These are phyloP conservation scores for Tinamus guttatus DNA, from an alignment of 2,113 vertebrate species.

Conservation along the genomic window DNA sequence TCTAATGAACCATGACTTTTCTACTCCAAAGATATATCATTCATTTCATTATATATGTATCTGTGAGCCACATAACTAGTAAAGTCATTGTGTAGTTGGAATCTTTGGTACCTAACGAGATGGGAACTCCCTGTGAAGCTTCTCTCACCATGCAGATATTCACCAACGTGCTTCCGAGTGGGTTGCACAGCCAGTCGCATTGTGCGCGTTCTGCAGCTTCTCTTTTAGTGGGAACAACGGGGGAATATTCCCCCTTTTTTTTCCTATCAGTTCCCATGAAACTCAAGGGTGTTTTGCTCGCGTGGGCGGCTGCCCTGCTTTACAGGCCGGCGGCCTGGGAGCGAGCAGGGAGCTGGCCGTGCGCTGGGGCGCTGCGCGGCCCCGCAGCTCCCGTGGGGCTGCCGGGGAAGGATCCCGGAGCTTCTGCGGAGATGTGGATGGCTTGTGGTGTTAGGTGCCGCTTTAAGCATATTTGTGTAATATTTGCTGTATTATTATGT, in stretches of 20 bases:
- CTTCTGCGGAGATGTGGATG: no score
- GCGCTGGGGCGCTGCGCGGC: no score
- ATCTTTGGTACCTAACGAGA: background rate
- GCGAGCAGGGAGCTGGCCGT: fast-evolving
- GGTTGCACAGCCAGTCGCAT: background rate
- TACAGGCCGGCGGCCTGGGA: fast-evolving
- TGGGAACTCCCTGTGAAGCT: fast-evolving
- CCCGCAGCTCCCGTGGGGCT: no score
- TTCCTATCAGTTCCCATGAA: background rate
- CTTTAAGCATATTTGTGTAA: fast-evolving
- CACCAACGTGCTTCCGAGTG: background rate
- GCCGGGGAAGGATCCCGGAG: no score
- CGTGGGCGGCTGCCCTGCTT: fast-evolving
- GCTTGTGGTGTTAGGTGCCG: background rate
- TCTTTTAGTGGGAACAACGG: background rate
- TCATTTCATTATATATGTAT: background rate
- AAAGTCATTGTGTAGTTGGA: background rate
- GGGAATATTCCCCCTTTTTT: background rate
- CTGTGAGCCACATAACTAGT: background rate
- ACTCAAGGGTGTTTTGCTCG: background rate
- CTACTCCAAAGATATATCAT: background rate
- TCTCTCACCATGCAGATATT: background rate
- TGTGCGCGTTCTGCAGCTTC: background rate
- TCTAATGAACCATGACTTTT: background rate
- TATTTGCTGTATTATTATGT: fast-evolving